These are phyloP conservation scores for Lophius americanus DNA, from an alignment of 2,797 vertebrate genomes.

Conservation along the genomic window DNA sequence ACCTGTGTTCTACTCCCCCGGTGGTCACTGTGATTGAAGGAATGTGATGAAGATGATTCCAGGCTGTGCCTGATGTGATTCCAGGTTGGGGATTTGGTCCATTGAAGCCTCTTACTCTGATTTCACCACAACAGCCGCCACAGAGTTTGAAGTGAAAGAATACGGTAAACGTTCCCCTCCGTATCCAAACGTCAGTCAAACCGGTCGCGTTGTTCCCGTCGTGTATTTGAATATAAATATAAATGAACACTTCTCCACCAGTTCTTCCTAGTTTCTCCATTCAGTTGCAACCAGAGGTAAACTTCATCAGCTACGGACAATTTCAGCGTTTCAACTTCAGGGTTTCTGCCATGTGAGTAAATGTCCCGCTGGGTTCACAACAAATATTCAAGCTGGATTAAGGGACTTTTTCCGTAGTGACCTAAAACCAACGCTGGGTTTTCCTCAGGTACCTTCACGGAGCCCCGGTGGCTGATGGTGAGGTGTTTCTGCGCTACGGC, in stretches of 20 bases:
- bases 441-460: slow-evolving; percentile 87
- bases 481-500: slow-evolving; percentile 86
- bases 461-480: slow-evolving; percentile 77
- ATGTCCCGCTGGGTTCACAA: not conserved
- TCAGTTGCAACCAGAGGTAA: slow-evolving; percentile 81
- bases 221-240: no score
- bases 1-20: no score
- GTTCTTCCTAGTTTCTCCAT: slow-evolving; percentile 91
- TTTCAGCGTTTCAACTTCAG: slow-evolving; percentile 85
- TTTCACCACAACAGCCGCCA: slow-evolving; percentile 81
- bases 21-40: not conserved
- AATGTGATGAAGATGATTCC: not conserved
- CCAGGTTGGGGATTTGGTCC: slow-evolving; percentile 89
- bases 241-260: slow-evolving; percentile 53
- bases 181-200: no score
- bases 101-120: slow-evolving; percentile 87
- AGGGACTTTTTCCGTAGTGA: no score
- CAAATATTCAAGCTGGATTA: not conserved
- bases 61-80: not conserved
- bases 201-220: no score
- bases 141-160: slow-evolving; percentile 92
- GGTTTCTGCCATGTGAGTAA: slow-evolving; percentile 85
- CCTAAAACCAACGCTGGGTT: not conserved
- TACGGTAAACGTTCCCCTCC: slow-evolving; percentile 83
- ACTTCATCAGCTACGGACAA: slow-evolving; percentile 82